phyloP scores from a whole-genome alignment of 2,113 vertebrate genomes.

The Alligator sinensis region DNA sequence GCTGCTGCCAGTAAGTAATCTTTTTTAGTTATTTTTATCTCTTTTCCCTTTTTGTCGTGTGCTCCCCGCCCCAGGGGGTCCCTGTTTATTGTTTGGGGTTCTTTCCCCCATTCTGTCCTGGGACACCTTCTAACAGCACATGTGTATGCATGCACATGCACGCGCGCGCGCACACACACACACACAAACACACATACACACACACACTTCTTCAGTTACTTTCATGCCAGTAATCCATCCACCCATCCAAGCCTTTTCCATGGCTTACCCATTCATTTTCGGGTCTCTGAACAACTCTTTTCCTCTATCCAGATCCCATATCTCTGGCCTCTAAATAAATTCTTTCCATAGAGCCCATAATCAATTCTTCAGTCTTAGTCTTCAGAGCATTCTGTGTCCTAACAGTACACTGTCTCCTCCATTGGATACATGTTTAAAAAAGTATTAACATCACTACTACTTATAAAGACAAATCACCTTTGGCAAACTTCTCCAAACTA shows the following conservation, averaged over 20 bases:
- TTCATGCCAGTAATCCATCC: not conserved
- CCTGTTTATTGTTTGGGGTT: too few species aligned
- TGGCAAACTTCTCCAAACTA: not conserved
- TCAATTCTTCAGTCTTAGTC: not conserved
- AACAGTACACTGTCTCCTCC: not conserved
- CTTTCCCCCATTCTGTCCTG: too few species aligned
- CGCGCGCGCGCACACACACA: not conserved
- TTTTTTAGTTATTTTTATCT: too few species aligned
- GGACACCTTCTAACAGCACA: too few species aligned
- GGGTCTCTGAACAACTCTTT: not conserved
- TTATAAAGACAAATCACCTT: not conserved
- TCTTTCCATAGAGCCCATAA: not conserved
- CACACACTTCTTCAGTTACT: not conserved
- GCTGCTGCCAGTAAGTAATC: too few species aligned
- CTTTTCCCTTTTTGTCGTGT: too few species aligned
- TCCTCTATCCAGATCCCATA: not conserved
- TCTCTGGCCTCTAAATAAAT: constrained; percentile 14
- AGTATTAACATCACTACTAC: not conserved
- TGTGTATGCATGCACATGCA: too few species aligned
- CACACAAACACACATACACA: not conserved
- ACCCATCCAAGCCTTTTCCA: not conserved
- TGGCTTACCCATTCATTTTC: constrained; percentile 18
- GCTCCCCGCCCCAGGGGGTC: too few species aligned
- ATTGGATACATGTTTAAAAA: constrained; percentile 7
- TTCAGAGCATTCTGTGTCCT: not conserved